A percentile compares a stretch with the other conserved stretches of the same genome.
Evolutionary conservation across 2,888 invertebrate genomes (phyloP).

Genomic region (Schizaphis graminum): DNA sequence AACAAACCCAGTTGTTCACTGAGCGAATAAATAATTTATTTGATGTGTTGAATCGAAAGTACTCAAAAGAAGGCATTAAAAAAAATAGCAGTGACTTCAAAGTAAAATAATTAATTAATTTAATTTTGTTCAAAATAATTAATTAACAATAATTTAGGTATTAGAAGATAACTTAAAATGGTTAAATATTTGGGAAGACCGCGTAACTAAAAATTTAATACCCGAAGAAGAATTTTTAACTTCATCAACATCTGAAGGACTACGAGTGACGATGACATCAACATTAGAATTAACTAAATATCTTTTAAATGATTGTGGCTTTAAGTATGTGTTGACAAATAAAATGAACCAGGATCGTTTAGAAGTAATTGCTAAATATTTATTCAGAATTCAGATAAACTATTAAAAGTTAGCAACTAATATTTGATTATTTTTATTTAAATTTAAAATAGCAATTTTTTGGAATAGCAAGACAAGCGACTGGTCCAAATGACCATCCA

Average conservation of each 20-base stretch:
- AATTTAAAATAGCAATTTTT: conserved; percentile 10
- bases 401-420: background rate
- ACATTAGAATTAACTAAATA: background rate
- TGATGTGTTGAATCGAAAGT: too few relatives aligned
- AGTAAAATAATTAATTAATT: background rate
- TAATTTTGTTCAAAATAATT: background rate
- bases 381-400: background rate
- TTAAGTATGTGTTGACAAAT: too few relatives aligned
- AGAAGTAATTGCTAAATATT: background rate
- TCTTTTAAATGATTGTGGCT: background rate
- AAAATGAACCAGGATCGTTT: too few relatives aligned
- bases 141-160: background rate
- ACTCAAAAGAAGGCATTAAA: background rate
- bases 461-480: background rate
- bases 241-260: background rate
- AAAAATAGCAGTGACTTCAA: background rate
- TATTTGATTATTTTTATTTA: background rate
- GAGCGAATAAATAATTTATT: background rate
- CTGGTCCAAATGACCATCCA: conserved; percentile 2
- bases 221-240: background rate
- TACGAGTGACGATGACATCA: background rate
- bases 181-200: background rate
- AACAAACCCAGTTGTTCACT: background rate
- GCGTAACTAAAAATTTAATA: background rate
- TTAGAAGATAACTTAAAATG: conserved; percentile 6